Evolutionary conservation across 2,797 vertebrate species (phyloP), one percentile per base, ranked within the genome.

Genomic region (Myotis findleyi): DNA sequence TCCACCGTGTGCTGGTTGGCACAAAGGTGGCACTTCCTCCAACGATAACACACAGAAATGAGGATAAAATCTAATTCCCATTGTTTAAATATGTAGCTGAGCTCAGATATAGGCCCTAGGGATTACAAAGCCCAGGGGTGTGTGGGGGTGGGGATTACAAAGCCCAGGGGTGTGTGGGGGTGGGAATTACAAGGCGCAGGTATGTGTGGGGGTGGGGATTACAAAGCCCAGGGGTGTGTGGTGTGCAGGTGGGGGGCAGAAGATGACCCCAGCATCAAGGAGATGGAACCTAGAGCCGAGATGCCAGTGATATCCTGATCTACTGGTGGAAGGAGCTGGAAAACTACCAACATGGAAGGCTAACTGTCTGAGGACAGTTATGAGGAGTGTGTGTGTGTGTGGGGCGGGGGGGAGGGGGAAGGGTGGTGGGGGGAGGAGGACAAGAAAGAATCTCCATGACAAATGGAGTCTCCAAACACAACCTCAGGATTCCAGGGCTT

Each of bases 231-330:
- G 47, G 47, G 41, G 47, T 47, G 47, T 47, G 47, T 13, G 47
- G 3, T 20, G 51, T 20, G 51, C 20, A 20, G 16, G 36, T 0
- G 7, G 13, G 0, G n/a, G 33, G 36, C 1, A 3, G 27, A 18
- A 62, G 59, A n/a, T 53, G 77, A 30, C 20, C 21, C 7, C 33
- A 11, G 76, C 47, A 36, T 55, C 20, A 13, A 3, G 71, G 20
- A 51, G 13, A 17, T 4, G 7, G 14, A 21, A 0, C 0, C 33
- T 16, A 1, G 44, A n/a, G 36, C 16, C 1, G 0, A 13, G 33
- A 36, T 11, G 82, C 55, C 68, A 21, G 14, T 0, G 30, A 25
- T 44, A 33, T 62, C 16, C 33, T 2, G 21, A 77, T 2, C 18
- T 6, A 7, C 30, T 0, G 0, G 53, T 2, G 11, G 47, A 59